Percentiles rank a stretch among this genome's conserved stretches.
These are phyloP conservation scores for Plutella xylostella DNA, from an alignment of 2,888 invertebrate genomes.

Conservation along the genomic window DNA sequence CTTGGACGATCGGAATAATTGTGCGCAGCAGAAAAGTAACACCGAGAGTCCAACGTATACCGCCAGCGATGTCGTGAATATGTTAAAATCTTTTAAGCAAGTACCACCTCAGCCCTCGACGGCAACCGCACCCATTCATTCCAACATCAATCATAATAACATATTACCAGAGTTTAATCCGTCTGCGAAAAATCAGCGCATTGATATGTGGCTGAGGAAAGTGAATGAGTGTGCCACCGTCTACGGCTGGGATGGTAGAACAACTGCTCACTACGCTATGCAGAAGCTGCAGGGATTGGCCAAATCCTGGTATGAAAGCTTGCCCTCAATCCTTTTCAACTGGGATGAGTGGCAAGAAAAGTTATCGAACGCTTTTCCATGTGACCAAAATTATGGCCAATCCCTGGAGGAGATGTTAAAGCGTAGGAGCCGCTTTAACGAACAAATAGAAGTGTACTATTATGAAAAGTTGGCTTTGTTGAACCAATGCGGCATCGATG, in stretches of 20 bases:
- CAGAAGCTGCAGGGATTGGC: background rate
- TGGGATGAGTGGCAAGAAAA: background rate
- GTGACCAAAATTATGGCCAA: background rate
- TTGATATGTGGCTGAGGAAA: background rate
- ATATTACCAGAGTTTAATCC: background rate
- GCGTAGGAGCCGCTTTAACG: background rate
- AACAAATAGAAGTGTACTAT: slow-evolving; percentile 11
- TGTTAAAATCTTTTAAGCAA: too few relatives aligned
- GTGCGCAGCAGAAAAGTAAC: too few relatives aligned
- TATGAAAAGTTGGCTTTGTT: slow-evolving; percentile 9
- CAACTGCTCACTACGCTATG: slow-evolving; percentile 10
- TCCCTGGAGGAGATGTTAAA: background rate
- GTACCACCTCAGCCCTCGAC: too few relatives aligned
- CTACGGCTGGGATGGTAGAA: background rate
- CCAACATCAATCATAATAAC: too few relatives aligned
- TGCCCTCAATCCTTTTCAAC: background rate
- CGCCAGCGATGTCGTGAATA: too few relatives aligned
- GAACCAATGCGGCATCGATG: slow-evolving; percentile 1
- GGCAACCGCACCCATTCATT: too few relatives aligned
- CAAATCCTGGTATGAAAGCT: background rate
- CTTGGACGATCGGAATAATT: too few relatives aligned
- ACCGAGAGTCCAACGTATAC: too few relatives aligned
- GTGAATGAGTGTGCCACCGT: background rate
- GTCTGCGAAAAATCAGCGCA: background rate
- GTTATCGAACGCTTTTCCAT: background rate